Evolutionary conservation across 2,113 vertebrate genomes (phyloP), one percentile per base, ranked within the genome.

Genomic region (Sander vitreus): DNA sequence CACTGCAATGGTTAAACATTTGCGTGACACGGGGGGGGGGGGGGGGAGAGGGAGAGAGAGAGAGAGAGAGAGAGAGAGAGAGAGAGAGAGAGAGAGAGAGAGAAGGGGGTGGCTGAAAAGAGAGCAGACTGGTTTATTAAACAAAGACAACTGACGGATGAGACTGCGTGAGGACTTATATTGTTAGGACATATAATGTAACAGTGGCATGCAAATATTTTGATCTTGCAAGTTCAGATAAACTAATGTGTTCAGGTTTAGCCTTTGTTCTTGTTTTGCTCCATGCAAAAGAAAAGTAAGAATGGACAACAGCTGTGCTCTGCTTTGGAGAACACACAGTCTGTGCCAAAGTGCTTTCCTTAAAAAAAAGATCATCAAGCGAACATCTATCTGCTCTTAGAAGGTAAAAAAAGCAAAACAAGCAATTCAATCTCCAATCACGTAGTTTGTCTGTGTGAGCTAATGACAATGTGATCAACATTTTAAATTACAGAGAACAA

Each of bases 1-100:
- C 96, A 97, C 97, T 98, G 93, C 94, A 96, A 95, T 95, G 94
- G 96, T 99, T 99, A 99, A 96, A 94, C 76, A 62, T 90, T 59
- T 74, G 80, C 74, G 54, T 23, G 85, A 87, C 25, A 82, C 63
- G 36, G 78, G 78, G 73, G 72, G 75, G 39, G 85, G 57, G 67
- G 54, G 68, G 94, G 75, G 94, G 75, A 83, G 78, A 87, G 51
- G 83, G 47, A 33, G 33, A 33, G 33, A 5, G 30, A 33, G 30
- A 30, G 30, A 30, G 30, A 30, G 30, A 30, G 30, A 30, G 30
- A 30, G 30, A 30, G 30, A 30, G 30, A 30, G 30, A 30, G 30
- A 30, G 30, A 30, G 30, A 30, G 30, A 30, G 30, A 30, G 30
- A 30, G 30, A 30, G 30, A 4, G 30, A 30, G 30, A 4, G 30